Percentiles rank a stretch among this genome's conserved stretches.
phyloP scores from a whole-genome alignment of 2,113 vertebrate genomes.

The Hemibagrus wyckioides region DNA sequence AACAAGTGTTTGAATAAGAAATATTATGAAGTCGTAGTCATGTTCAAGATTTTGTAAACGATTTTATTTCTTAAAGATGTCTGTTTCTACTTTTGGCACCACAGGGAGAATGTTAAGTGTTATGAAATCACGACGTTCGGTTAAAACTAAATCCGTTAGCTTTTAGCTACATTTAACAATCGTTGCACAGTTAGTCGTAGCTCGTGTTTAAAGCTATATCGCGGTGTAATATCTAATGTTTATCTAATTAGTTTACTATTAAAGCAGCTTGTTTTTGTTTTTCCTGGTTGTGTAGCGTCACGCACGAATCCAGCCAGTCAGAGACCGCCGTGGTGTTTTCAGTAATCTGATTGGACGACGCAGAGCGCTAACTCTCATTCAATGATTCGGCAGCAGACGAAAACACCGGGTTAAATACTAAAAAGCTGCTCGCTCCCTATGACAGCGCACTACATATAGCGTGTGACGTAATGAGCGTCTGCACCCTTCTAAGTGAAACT shows the following conservation, averaged over 20 bases:
- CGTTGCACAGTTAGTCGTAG: too few relatives aligned
- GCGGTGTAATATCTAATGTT: too few relatives aligned
- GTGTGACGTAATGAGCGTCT: too few relatives aligned
- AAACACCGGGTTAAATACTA: neutral
- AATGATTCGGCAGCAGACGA: neutral
- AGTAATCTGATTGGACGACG: conserved; percentile 58
- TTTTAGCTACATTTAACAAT: neutral
- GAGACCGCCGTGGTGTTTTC: conserved; percentile 45
- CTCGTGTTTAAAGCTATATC: neutral
- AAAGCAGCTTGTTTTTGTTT: conserved; percentile 26
- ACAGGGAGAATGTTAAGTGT: too few relatives aligned
- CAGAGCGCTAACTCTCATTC: neutral
- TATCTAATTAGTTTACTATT: neutral
- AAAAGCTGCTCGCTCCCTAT: neutral
- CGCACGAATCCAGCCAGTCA: conserved; percentile 59
- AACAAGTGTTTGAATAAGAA: neutral
- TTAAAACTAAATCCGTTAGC: neutral
- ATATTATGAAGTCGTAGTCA: neutral
- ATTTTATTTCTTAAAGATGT: neutral
- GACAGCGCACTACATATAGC: neutral
- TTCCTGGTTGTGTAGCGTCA: neutral
- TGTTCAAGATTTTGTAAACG: neutral
- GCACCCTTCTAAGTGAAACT: neutral
- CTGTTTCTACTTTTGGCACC: neutral
- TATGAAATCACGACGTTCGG: neutral